phyloP scores from a whole-genome alignment of 1,140 invertebrate species.

The Dinothrombium tinctorium region DNA sequence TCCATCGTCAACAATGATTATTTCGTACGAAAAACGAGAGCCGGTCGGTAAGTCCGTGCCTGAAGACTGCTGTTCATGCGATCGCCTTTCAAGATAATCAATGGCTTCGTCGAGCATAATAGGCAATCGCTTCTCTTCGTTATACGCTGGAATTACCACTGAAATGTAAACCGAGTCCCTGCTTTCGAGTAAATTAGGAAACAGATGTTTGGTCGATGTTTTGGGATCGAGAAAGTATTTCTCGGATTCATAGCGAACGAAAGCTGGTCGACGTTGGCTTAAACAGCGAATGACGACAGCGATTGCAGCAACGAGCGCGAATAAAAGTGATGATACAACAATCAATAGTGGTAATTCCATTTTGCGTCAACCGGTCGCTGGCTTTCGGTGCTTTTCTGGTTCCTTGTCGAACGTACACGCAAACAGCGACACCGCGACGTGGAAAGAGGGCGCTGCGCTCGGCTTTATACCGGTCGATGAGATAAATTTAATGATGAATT shows the following conservation, averaged over 20 bases:
- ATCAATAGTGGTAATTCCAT: too few relatives aligned
- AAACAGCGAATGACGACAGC: neutral
- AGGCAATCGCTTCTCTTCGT: slow-evolving; percentile 68
- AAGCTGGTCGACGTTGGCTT: neutral
- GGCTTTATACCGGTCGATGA: too few relatives aligned
- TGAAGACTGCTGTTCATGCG: slow-evolving; percentile 11
- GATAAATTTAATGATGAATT: too few relatives aligned
- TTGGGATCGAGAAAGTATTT: neutral
- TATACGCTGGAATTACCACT: slow-evolving; percentile 83
- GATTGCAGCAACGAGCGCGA: too few relatives aligned
- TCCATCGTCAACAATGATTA: slow-evolving; percentile 89
- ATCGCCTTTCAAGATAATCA: slow-evolving; percentile 44
- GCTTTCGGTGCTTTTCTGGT: too few relatives aligned
- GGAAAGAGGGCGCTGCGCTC: too few relatives aligned
- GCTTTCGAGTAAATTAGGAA: too few relatives aligned
- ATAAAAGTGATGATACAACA: too few relatives aligned
- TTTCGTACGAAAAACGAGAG: slow-evolving; percentile 54
- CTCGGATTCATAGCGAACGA: neutral
- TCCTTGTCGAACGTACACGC: too few relatives aligned
- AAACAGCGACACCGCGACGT: too few relatives aligned
- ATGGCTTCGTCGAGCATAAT: slow-evolving; percentile 78
- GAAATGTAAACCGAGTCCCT: slow-evolving; percentile 11
- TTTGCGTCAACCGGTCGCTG: too few relatives aligned
- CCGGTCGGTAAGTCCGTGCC: slow-evolving; percentile 19
- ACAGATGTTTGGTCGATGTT: neutral